These are phyloP conservation scores for Tupiocoris notatus DNA, from an alignment of 2,888 invertebrate species.

Conservation along the genomic window DNA sequence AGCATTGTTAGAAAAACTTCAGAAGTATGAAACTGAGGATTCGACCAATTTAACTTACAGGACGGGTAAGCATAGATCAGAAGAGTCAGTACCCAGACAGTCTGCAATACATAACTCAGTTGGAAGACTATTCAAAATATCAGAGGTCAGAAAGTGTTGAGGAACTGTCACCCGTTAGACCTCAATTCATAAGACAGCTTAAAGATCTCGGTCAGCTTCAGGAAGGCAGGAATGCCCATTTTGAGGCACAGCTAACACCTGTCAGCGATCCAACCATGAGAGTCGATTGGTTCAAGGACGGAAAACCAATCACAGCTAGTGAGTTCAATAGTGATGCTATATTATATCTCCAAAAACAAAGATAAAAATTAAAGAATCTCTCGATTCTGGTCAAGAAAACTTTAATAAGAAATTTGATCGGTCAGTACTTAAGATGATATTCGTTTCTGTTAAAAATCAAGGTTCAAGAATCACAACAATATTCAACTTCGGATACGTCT, in stretches of 20 bases:
- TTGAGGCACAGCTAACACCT: constrained; percentile 88
- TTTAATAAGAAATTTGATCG: too few species aligned
- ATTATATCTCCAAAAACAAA: background rate
- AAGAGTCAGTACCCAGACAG: constrained; percentile 88
- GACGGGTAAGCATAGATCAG: constrained; percentile 77
- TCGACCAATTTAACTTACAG: constrained; percentile 33
- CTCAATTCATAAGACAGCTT: constrained; percentile 83
- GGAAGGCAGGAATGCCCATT: constrained; percentile 89
- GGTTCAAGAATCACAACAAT: constrained; percentile 91
- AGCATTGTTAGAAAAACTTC: too few species aligned
- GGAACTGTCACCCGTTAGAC: constrained; percentile 75
- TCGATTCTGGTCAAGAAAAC: too few species aligned
- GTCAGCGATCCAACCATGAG: constrained; percentile 91
- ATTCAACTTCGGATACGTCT: constrained; percentile 99
- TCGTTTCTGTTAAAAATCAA: too few species aligned
- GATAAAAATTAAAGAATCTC: too few species aligned
- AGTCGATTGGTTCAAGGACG: constrained; percentile 95
- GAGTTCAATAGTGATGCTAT: constrained; percentile 49
- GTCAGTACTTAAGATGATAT: too few species aligned
- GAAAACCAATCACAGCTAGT: constrained; percentile 91
- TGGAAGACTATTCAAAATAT: constrained; percentile 87
- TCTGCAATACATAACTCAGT: constrained; percentile 82
- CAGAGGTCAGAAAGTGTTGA: constrained; percentile 82
- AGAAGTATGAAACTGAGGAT: too few species aligned
- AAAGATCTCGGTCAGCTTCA: constrained; percentile 81